Evolutionary conservation across 2,888 invertebrate genomes (phyloP), one percentile per base, ranked within the genome.

Genomic region (Drosophila mercatorum): DNA sequence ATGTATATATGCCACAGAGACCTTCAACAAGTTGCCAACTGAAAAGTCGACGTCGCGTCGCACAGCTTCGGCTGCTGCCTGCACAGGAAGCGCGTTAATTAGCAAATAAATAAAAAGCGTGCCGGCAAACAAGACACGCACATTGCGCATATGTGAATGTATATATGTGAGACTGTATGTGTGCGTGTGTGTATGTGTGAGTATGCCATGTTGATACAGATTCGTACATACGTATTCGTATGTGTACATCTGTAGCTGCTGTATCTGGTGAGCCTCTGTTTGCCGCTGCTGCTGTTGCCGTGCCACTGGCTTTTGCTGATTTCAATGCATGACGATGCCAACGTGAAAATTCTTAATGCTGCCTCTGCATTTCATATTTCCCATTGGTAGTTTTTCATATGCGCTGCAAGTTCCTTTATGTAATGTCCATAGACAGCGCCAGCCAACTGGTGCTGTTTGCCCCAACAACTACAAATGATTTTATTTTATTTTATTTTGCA

Each of bases 91-190:
- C 78, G 81, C 83, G 86, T 83, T 84, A 88, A 84, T 84, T 84
- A 88, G 84, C 83, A 86, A 83, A 88, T 88, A 84, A 80, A 86
- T 83, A 88, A 82, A 84, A 83, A 75, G 65, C 75, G 71, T 77
- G 71, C 71, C 88, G 43, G 69, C 64, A 72, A 79, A 61, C 66
- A 66, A 67, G 74, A 71, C 72, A 83, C 85, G 80, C 84, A 72
- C 78, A 58, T 52, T 41, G 44, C 51, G 51, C 69, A 64, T 41
- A 64, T 75, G 60, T 63, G 52, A 57, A 17, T 55, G 52, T 58
- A 10, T 58, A 8, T 58, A 7, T 56, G 36, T 46, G n/a, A 14
- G 8, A 28, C 28, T 60, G 40, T 31, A 6, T 11, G 2, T 44
- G 38, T 51, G 14, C 52, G 26, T 6, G 36, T 53, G 46, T n/a